phyloP scores from a whole-genome alignment of 2,113 vertebrate species.

The Hydrolagus affinis region DNA sequence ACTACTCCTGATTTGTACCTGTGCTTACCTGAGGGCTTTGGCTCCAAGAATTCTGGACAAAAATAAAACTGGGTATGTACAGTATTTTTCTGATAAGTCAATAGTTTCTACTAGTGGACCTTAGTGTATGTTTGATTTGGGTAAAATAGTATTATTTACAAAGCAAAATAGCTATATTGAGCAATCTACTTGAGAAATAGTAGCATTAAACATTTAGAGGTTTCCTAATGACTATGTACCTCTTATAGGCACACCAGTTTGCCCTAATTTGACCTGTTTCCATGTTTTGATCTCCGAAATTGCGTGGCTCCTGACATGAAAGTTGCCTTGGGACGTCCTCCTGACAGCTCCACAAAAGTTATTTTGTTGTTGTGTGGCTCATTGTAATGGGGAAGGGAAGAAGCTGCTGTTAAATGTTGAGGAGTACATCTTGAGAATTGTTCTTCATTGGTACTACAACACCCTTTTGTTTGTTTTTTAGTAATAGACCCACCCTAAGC shows the following conservation, averaged over 20 bases:
- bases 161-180: no score
- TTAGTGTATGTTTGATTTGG: neutral
- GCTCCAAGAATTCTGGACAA: slow-evolving; percentile 83
- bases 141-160: neutral
- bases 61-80: slow-evolving; percentile 86
- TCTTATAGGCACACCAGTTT: neutral
- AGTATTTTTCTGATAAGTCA: neutral
- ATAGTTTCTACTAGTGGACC: neutral
- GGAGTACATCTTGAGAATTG: no score
- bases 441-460: no score
- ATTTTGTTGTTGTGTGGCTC: no score
- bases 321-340: no score
- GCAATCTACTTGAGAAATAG: neutral
- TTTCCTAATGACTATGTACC: neutral
- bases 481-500: no score
- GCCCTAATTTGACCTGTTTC: neutral
- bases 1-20: slow-evolving; percentile 89
- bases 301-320: no score
- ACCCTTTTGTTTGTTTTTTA: no score
- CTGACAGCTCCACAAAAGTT: no score
- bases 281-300: neutral
- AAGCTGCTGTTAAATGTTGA: no score
- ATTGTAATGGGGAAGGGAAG: no score
- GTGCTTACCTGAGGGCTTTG: slow-evolving; percentile 84
- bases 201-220: neutral